Base-by-base conservation (phyloP, 2,888 invertebrate genomes). In the Willowsia nigromaculata region DNA sequence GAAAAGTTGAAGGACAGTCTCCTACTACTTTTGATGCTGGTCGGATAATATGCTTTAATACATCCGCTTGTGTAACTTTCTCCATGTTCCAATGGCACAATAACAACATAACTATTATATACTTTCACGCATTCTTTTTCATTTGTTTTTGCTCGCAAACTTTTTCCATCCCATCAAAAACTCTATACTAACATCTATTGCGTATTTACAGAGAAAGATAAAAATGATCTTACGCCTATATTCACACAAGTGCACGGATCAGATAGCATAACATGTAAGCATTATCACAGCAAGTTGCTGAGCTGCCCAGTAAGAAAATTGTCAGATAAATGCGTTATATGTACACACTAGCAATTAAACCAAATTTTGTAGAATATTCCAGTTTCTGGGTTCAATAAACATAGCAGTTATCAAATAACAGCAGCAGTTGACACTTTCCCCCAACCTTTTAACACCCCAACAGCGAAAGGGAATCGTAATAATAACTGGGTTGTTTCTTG, bases 1-100 rank as follows among this genome's bases (percentile, higher is more conserved):
- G n/a, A 15, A 74, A 74, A 71, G 27, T 82, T 84, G 83, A 84
- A 84, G 84, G 22, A 71, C 71, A 25, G 84, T 84, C 74, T 74
- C 74, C 30, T 74, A 37, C 53, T 4, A 68, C 59, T 50, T n/a
- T n/a, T n/a, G n/a, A n/a, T 43, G 6, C 18, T 33, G 43, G 37
- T 37, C 13, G 68, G 15, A 50, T 47, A 50, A 74, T 27, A 50
- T 40, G 47, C 50, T 50, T n/a, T 74, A 47, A 47, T 22, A 74
- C 27, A 40, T 71, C 22, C 53, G 13, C 83, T 71, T 71, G 62
- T 37, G 56, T 25, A 84, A 84, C 71, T 84, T 84, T 84, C 68
- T 83, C 27, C 37, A 22, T 71, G 50, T 33, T 65, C 18, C 65
- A 47, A 71, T 37, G 33, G 37, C 43, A 62, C 43, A 82, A 47